Evolutionary conservation across 2,113 vertebrate genomes (phyloP), one percentile per base, ranked within the genome.

Genomic region (Rhineura floridana): DNA sequence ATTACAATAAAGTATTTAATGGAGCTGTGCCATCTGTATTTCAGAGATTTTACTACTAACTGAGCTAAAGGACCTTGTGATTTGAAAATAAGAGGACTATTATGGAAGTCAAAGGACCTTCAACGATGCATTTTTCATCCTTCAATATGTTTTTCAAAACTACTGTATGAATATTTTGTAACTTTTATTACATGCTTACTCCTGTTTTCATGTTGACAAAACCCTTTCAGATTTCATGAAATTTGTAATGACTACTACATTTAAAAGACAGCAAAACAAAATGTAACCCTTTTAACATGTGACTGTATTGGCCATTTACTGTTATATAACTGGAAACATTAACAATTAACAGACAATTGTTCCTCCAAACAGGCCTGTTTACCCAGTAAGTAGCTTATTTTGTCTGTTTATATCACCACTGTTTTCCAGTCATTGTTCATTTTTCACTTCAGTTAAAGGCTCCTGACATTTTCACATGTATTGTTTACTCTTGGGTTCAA

Each of bases 71-170:
- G 33, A 92, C 39, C 67, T 83, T 73, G 0, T 23, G 81, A 81
- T 94, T 95, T 92, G 52, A 85, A 91, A 95, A 86, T 86, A 85
- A 85, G 48, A 84, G 62, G 23, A 87, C 17, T 72, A 80, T 86
- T 84, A 83, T 9, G 79, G 59, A n/a, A 83, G 62, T 88, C 70
- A 76, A 77, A 87, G 91, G 28, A 88, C 25, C 85, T 91, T 81
- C 62, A 67, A 44, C 42, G 48, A 55, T 50, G n/a, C 4, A 84
- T 84, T 1, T 44, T 0, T 91, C 21, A 6, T 81, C 50, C 77
- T 88, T 19, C 81, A 87, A 88, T 86, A 67, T 3, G 23, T 77
- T 36, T 23, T 79, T 87, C 90, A n/a, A 48, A 84, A 92, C 89
- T 30, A 82, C 39, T 11, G 46, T 28, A 62, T 72, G 48, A 86